Evolutionary conservation across 2,888 invertebrate species (phyloP), one percentile per base, ranked within the genome.

Genomic region (Zhuqinia jingwanae): DNA sequence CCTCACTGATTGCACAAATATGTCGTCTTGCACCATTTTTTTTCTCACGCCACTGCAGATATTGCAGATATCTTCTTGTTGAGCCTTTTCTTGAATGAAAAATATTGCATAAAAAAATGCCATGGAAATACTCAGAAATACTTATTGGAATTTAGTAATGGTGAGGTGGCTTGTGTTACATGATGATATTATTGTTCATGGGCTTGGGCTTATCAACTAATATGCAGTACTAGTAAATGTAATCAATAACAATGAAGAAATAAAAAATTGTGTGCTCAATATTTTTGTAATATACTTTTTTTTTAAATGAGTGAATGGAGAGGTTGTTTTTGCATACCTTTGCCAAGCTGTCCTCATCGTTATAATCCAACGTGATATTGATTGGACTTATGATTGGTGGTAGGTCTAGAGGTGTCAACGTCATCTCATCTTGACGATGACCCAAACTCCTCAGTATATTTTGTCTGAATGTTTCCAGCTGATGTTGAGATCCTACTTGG

Each of bases 371-470:
- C 0, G 86, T 70, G 68, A 77, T 81, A 58, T 86, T 86, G 68
- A 11, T 73, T 53, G 76, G 77, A 42, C 25, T 70, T 10, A 45
- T 30, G 17, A 22, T 78, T n/a, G n/a, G n/a, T n/a, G n/a, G n/a
- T n/a, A n/a, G n/a, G n/a, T n/a, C n/a, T n/a, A n/a, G n/a, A n/a
- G n/a, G n/a, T n/a, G n/a, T n/a, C n/a, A n/a, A n/a, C n/a, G n/a
- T n/a, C n/a, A 6, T 6, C 36, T 36, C 27, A 25, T 87, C 86
- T 30, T 36, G 36, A 36, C 45, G 17, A 60, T 82, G 81, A 22
- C 86, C 86, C 53, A 87, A 58, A 82, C 81, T 87, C n/a, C 77
- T 87, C 17, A 87, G 36, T 77, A 87, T 87, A 47, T 81, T 87
- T 77, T 82, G 81, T 36, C 86, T 68, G 60, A 86, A 86, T 42